Percentiles rank a stretch among this genome's conserved stretches.
Conservation (phyloP, 2,113 vertebrate genomes). For the Indicator maculatus region DNA sequence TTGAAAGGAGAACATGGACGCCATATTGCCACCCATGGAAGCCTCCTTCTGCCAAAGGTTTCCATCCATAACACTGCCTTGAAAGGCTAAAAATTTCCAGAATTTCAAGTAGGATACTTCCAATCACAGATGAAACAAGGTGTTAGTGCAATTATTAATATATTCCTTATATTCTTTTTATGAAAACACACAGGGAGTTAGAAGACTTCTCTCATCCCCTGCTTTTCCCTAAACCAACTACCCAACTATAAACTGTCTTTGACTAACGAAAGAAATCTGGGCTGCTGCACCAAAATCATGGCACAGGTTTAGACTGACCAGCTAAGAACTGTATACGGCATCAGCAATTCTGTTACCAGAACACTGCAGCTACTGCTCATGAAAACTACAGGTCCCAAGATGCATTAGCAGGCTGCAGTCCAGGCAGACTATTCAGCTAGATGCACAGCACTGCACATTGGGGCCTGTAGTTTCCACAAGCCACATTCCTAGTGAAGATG, state of each 20-base stretch:
- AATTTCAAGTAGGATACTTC: not conserved
- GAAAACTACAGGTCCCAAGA: slow-evolving; percentile 74
- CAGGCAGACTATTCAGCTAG: not conserved
- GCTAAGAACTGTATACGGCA: not conserved
- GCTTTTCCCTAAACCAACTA: not conserved
- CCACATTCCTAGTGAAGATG: not conserved
- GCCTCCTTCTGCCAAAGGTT: not conserved
- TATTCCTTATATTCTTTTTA: not conserved
- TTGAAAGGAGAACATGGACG: not conserved
- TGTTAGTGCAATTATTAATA: not conserved
- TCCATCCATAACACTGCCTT: not conserved
- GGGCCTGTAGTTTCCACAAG: slow-evolving; percentile 65
- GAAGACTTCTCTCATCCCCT: not conserved
- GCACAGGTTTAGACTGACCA: slow-evolving; percentile 17
- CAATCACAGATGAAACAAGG: not conserved
- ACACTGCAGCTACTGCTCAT: not conserved
- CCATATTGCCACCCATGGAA: not conserved
- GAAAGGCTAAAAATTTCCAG: not conserved
- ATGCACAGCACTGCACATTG: slow-evolving; percentile 60
- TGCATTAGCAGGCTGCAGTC: slow-evolving; percentile 13
- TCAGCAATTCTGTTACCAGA: not conserved
- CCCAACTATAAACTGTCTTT: not conserved
- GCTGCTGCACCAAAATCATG: not conserved
- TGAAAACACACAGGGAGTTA: not conserved
- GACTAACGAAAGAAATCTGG: not conserved